Base-by-base conservation (phyloP, 2,888 invertebrate species). In the Elmis aenea region DNA sequence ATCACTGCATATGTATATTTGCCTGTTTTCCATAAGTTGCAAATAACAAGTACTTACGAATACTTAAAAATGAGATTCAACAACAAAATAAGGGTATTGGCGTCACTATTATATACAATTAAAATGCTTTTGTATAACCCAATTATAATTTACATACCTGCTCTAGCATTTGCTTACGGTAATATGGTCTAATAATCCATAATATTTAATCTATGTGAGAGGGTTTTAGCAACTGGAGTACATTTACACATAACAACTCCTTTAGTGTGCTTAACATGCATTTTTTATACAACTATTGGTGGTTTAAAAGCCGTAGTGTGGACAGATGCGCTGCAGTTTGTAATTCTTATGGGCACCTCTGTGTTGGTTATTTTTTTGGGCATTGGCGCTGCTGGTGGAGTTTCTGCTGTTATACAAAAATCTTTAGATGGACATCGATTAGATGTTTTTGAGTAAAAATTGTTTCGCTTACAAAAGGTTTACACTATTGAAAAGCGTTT, bases 281-380 rank as follows among this genome's bases (percentile, higher is more conserved):
- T 83, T 15, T 81, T 85, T 18, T 82, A 86, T 51, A 84, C 84
- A 5, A 79, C 83, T 1, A 57, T 84, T 13, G 85, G 78, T 22
- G 81, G 81, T 1, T 57, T 82, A 16, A 69, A 78, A 55, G 81
- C 81, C 2, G 78, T 83, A 2, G 76, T 82, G 3, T 77, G 79
- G 66, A 76, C 81, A 2, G 75, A 75, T 44, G 67, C 71, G 5
- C 56, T 74, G 33, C 78, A 80, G 28, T 52, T 55, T 30, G 42
- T 74, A 6, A 72, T 79, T 0, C 73, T 73, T 26, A 52, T 69
- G 8, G 70, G 72, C 1, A 73, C 77, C 20, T 59, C 73, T 13
- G 36, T 77, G 2, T 67, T 73, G 0, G 59, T 81, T 12, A 71
- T 78, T 14, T 67, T 74, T 9, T 31, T 54, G 5, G 51, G 50